Percentiles rank a stretch among this genome's conserved stretches.
These are phyloP conservation scores for Drosophila putrida DNA, from an alignment of 2,888 invertebrate genomes.

Conservation along the genomic window DNA sequence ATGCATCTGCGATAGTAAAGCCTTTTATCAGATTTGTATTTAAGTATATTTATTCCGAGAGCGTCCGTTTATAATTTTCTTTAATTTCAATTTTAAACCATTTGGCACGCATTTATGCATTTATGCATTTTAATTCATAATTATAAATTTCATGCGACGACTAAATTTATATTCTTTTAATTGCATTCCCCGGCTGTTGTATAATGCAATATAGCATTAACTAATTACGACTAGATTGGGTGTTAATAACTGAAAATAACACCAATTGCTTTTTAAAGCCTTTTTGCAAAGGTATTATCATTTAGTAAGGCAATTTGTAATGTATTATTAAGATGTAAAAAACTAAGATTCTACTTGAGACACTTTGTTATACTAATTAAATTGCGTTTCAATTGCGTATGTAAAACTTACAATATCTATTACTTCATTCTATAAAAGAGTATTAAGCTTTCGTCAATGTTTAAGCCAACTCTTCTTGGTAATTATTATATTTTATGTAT, in stretches of 20 bases:
- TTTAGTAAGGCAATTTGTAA: neutral
- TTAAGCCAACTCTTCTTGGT: neutral
- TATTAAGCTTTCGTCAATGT: neutral
- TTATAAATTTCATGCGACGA: slow-evolving; percentile 51
- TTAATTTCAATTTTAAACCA: slow-evolving; percentile 71
- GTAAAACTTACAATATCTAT: too few relatives aligned
- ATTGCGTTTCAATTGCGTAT: too few relatives aligned
- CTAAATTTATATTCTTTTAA: slow-evolving; percentile 74
- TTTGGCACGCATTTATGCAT: slow-evolving; percentile 60
- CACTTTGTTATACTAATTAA: too few relatives aligned
- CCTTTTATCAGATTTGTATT: slow-evolving; percentile 74
- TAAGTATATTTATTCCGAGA: slow-evolving; percentile 53
- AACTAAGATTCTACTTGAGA: too few relatives aligned
- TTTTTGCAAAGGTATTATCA: neutral
- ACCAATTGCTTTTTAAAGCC: slow-evolving; percentile 23
- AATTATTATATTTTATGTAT: slow-evolving; percentile 26
- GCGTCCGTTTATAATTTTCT: slow-evolving; percentile 62
- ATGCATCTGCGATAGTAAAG: slow-evolving; percentile 61
- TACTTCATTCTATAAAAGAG: neutral
- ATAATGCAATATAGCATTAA: slow-evolving; percentile 63
- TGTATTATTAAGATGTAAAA: too few relatives aligned
- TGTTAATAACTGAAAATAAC: slow-evolving; percentile 58
- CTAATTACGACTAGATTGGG: slow-evolving; percentile 68
- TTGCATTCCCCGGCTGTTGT: slow-evolving; percentile 66
- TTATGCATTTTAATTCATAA: slow-evolving; percentile 59